phyloP scores from a whole-genome alignment of 2,888 invertebrate species.

The Elmis aenea region DNA sequence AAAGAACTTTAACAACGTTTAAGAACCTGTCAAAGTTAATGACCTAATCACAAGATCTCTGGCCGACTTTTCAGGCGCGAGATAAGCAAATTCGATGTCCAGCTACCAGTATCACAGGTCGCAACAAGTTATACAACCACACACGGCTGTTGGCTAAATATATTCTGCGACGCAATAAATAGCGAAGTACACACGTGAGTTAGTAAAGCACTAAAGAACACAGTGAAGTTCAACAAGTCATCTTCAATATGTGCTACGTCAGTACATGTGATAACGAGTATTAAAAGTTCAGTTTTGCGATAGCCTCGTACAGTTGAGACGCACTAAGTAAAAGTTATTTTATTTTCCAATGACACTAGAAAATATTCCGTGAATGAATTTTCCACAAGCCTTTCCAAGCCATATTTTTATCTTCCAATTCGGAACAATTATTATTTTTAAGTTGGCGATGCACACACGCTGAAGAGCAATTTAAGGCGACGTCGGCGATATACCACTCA shows the following conservation, averaged over 20 bases:
- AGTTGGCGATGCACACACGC: constrained; percentile 17
- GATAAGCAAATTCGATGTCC: no score
- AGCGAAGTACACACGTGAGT: constrained; percentile 20
- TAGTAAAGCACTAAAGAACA: constrained; percentile 22
- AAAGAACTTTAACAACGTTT: no score
- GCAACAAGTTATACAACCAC: constrained; percentile 29
- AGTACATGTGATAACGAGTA: constrained; percentile 26
- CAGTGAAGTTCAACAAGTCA: constrained; percentile 34
- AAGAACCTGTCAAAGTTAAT: no score
- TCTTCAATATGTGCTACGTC: constrained; percentile 26
- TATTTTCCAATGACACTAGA: no score
- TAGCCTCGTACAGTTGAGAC: constrained; percentile 28
- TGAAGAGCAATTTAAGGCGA: constrained; percentile 25
- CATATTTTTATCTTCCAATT: no score
- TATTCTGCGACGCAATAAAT: constrained; percentile 35
- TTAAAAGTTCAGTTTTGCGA: constrained; percentile 27
- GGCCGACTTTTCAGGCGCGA: not conserved
- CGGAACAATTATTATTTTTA: no score
- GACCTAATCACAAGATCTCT: not conserved
- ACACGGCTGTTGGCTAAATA: constrained; percentile 28
- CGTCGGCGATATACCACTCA: constrained; percentile 11
- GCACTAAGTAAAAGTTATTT: constrained; percentile 22
- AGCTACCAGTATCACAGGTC: constrained; percentile 2
- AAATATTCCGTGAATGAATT: no score
- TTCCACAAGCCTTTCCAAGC: constrained; percentile 5